These are phyloP conservation scores for Varanus komodoensis DNA, from an alignment of 2,113 vertebrate genomes.

Conservation along the genomic window DNA sequence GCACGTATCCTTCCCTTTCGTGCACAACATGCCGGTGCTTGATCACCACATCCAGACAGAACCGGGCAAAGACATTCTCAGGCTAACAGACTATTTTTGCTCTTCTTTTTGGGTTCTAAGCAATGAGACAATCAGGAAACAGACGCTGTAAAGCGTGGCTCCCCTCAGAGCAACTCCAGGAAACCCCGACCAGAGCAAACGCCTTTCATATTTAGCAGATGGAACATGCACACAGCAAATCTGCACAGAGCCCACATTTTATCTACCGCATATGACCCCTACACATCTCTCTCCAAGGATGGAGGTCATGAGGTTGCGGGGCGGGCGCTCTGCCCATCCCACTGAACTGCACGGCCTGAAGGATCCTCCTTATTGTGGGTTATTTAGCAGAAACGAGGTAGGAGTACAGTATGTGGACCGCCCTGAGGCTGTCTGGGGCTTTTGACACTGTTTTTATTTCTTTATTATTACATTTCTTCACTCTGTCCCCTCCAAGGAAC, in stretches of 20 bases:
- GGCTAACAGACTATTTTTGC: not conserved
- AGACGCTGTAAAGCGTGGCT: not conserved
- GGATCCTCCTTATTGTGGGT: too few relatives aligned
- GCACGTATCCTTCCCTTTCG: constrained; percentile 47
- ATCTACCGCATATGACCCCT: not conserved
- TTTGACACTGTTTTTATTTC: not conserved
- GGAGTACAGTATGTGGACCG: too few relatives aligned
- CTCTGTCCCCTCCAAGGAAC: too few relatives aligned
- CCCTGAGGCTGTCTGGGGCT: too few relatives aligned
- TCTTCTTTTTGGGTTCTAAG: not conserved
- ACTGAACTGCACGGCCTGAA: too few relatives aligned
- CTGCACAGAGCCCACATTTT: not conserved
- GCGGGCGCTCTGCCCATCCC: too few relatives aligned
- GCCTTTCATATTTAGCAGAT: not conserved
- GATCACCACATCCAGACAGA: constrained; percentile 38
- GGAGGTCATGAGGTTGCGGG: too few relatives aligned
- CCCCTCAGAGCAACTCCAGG: not conserved
- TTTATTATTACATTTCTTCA: too few relatives aligned
- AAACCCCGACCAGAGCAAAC: not conserved
- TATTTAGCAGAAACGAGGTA: too few relatives aligned
- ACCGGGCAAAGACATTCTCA: not conserved
- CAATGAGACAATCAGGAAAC: not conserved
- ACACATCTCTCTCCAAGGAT: not conserved
- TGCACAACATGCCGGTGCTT: not conserved
- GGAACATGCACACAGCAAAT: not conserved